Base-by-base conservation (phyloP, 2,113 vertebrate species). In the Plecturocebus donacophilus region DNA sequence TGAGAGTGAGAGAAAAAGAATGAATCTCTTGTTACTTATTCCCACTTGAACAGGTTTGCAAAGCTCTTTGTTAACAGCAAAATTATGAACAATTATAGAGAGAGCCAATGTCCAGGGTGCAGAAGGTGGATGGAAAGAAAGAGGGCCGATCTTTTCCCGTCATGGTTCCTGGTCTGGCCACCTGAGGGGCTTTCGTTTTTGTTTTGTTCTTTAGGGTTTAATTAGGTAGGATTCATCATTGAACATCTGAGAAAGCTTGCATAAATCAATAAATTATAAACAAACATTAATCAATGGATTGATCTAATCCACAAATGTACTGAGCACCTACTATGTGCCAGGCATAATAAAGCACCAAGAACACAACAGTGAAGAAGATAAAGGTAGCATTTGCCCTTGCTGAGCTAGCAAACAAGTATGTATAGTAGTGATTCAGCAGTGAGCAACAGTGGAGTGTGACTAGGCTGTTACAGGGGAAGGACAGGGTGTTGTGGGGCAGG, bases 21-120 rank as follows among this genome's bases (percentile, higher is more conserved):
- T 49, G 40, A 90, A 12, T 81, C 8, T 93, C 32, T 82, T 94
- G 45, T 68, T 54, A 58, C 77, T 94, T 83, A 42, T 97, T 81
- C 21, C 3, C 25, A 49, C 1, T 68, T 42, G 86, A 35, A 88
- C 61, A 42, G 5, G 27, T 73, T 73, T 87, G 30, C 73, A 56
- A 94, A 93, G 1, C 5, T 68, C 11, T 91, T 95, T 80, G 7
- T 71, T 6, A 79, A 54, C 76, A 93, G 49, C 54, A 82, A 79
- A 88, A 52, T 16, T 68, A 77, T 79, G 40, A 77, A 42, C 68
- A 91, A 64, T 32, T 66, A 27, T 2, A 49, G 25, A 79, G n/a
- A 92, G 47, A 25, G n/a, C 64, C 21, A 94, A 6, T 68, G 19
- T 5, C 4, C 5, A 73, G 5, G 1, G 7, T 40, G 71, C 16